Evolutionary conservation across 2,797 vertebrate genomes (phyloP).

Genomic region (Sebastes flavidus): DNA sequence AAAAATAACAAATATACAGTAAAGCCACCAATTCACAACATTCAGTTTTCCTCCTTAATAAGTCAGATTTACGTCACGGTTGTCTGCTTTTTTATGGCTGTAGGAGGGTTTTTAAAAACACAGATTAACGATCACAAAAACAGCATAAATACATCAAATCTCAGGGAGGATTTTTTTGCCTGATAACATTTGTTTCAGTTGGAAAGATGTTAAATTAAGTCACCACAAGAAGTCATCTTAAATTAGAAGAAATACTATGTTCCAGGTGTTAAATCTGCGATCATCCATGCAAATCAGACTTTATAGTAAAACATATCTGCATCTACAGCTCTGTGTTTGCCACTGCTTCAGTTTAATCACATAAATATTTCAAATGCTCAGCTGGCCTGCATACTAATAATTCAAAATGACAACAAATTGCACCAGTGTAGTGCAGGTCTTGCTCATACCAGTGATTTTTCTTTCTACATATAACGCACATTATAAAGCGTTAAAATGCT

Average conservation of each 20-base stretch:
- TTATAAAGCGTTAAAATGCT: background rate
- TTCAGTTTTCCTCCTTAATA: background rate
- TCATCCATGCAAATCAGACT: slow-evolving; percentile 11
- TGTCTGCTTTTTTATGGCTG: background rate
- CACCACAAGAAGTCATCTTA: background rate
- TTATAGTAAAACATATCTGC: background rate
- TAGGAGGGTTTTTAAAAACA: background rate
- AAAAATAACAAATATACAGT: background rate
- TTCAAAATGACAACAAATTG: slow-evolving; percentile 10
- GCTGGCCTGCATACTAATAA: background rate
- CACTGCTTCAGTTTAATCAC: slow-evolving; percentile 1
- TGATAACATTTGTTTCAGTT: background rate
- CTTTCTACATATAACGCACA: background rate
- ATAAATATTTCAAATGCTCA: slow-evolving; percentile 30
- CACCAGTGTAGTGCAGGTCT: background rate
- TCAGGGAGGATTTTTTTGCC: background rate
- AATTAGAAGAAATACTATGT: background rate
- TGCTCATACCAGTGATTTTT: background rate
- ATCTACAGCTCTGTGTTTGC: background rate
- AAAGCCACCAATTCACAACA: background rate
- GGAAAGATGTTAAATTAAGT: background rate
- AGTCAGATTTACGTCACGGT: background rate
- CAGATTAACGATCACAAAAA: background rate
- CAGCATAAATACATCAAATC: background rate
- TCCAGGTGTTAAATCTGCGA: background rate